Conservation (phyloP, 1,140 invertebrate species). For the Drosophila lowei region DNA sequence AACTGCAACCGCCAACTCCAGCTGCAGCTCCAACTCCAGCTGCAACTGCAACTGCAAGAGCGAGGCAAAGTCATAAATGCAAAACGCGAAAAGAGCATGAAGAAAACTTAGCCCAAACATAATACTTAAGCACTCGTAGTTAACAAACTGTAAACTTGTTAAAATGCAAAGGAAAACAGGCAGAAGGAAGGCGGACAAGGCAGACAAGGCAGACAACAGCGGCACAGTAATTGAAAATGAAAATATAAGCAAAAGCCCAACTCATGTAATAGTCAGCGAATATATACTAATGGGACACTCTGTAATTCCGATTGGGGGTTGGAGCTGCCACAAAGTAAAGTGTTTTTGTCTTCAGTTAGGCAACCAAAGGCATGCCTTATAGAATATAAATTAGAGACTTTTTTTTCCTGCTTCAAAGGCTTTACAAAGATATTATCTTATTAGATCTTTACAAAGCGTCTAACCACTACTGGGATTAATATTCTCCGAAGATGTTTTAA, state of each 20-base stretch:
- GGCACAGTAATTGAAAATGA: slow-evolving; percentile 44
- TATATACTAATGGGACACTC: slow-evolving; percentile 43
- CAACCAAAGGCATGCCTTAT: slow-evolving; percentile 9
- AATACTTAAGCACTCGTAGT: slow-evolving; percentile 61
- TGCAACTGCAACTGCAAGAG: slow-evolving; percentile 40
- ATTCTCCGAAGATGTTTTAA: neutral
- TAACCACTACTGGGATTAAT: neutral
- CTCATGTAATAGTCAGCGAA: slow-evolving; percentile 61
- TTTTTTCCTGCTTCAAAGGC: neutral
- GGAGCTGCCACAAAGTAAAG: neutral
- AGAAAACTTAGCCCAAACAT: slow-evolving; percentile 59
- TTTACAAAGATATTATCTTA: too few relatives aligned
- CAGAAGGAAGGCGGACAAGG: slow-evolving; percentile 38
- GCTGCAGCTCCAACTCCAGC: slow-evolving; percentile 29
- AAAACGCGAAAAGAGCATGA: slow-evolving; percentile 55
- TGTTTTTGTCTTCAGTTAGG: slow-evolving; percentile 1
- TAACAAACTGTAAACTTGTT: slow-evolving; percentile 78
- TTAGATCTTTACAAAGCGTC: too few relatives aligned
- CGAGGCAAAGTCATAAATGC: slow-evolving; percentile 27
- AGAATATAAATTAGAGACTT: neutral
- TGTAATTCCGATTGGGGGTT: slow-evolving; percentile 30
- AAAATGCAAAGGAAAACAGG: slow-evolving; percentile 56
- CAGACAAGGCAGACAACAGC: too few relatives aligned
- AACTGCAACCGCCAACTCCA: slow-evolving; percentile 22
- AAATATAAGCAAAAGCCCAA: slow-evolving; percentile 46